These are phyloP conservation scores for Malurus leucopterus DNA, from an alignment of 2,797 vertebrate genomes.

Conservation along the genomic window DNA sequence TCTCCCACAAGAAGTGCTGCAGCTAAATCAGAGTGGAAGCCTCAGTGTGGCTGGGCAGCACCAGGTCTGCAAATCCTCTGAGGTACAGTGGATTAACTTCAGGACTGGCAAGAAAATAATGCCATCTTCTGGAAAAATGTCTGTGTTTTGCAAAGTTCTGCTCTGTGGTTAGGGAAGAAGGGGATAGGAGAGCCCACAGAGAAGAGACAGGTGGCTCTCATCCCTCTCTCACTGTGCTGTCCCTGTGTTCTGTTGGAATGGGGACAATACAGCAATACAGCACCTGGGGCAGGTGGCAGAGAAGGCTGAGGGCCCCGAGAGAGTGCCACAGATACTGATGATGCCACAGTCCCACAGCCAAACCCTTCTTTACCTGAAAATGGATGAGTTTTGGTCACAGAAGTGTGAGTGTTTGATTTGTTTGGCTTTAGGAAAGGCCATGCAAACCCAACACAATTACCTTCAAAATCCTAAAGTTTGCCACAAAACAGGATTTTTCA, in stretches of 20 bases:
- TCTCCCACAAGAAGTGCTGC: background rate
- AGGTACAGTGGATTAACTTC: background rate
- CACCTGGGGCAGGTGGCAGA: background rate
- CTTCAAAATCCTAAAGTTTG: background rate
- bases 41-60: background rate
- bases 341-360: background rate
- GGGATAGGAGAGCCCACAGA: background rate
- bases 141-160: background rate
- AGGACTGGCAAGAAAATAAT: background rate
- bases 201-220: background rate
- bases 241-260: accelerated
- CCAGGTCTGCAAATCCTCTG: background rate
- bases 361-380: background rate
- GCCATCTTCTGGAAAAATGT: background rate
- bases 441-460: background rate
- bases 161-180: background rate
- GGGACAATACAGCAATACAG: background rate
- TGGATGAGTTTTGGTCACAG: background rate
- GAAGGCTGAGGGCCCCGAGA: background rate
- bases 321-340: background rate
- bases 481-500: background rate
- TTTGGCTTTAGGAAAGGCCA: background rate
- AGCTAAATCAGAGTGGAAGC: background rate
- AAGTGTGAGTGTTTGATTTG: background rate
- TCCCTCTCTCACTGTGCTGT: background rate